These are phyloP conservation scores for Cheilosia pagana DNA, from an alignment of 2,888 invertebrate species.

Conservation along the genomic window DNA sequence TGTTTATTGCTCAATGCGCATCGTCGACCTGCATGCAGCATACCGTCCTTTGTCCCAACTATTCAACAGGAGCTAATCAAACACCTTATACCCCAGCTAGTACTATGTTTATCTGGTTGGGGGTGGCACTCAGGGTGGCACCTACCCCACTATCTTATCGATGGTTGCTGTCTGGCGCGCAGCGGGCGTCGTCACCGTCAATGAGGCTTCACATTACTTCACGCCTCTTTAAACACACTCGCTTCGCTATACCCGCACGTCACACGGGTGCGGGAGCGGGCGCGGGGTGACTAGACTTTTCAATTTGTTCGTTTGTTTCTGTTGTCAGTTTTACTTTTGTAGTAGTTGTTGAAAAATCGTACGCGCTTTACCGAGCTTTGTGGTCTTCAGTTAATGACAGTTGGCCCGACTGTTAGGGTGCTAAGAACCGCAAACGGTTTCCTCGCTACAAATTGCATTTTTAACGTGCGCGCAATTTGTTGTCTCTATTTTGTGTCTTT, in stretches of 20 bases:
- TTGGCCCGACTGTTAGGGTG: constrained; percentile 50
- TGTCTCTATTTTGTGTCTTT: background rate
- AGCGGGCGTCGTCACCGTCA: background rate
- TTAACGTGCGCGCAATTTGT: constrained; percentile 7
- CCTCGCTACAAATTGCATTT: background rate
- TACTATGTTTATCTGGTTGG: constrained; percentile 18
- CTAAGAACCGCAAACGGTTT: constrained; percentile 5
- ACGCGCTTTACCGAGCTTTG: constrained; percentile 43
- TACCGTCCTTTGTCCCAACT: background rate
- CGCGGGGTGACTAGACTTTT: constrained; percentile 11
- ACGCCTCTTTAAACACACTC: constrained; percentile 46
- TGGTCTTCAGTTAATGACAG: constrained; percentile 57
- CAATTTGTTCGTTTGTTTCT: constrained; percentile 17
- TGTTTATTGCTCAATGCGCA: background rate
- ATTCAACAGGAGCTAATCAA: background rate
- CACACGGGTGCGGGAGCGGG: background rate
- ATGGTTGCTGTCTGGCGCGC: background rate
- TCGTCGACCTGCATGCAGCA: constrained; percentile 11
- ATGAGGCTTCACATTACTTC: constrained; percentile 30
- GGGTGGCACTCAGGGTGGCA: constrained; percentile 26
- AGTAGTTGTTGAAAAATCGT: constrained; percentile 10
- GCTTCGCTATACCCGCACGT: background rate
- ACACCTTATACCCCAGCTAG: background rate
- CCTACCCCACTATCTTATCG: constrained; percentile 55
- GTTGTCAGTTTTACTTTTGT: constrained; percentile 7